phyloP scores from a whole-genome alignment of 2,797 vertebrate species.

The Acestrorhynchus altus region DNA sequence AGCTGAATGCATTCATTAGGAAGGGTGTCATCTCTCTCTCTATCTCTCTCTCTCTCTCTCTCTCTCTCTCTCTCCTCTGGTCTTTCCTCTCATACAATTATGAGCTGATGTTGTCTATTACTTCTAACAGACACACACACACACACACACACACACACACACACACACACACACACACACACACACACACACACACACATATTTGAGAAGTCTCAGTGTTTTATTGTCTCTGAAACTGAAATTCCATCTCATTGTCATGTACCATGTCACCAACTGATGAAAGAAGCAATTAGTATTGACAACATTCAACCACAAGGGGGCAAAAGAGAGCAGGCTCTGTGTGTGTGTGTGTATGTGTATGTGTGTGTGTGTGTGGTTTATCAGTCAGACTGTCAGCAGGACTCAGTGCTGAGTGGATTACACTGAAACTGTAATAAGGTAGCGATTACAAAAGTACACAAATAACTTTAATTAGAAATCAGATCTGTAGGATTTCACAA shows the following conservation, averaged over 20 bases:
- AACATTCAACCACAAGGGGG: constrained; percentile 49
- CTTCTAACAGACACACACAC: too few relatives aligned
- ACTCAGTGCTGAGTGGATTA: not conserved
- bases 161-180: too few relatives aligned
- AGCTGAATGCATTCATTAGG: too few relatives aligned
- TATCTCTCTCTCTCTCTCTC: not conserved
- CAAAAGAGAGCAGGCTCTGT: constrained; percentile 23
- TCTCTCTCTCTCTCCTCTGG: not conserved
- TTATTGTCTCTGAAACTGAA: too few relatives aligned
- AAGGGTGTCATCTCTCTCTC: not conserved
- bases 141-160: too few relatives aligned
- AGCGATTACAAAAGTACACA: not conserved
- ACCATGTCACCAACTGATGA: not conserved
- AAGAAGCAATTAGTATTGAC: not conserved
- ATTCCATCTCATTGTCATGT: not conserved
- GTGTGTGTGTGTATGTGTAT: too few relatives aligned
- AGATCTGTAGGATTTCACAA: not conserved
- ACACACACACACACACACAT: too few relatives aligned
- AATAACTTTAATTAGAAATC: not conserved
- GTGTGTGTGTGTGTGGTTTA: not conserved
- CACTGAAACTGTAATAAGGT: not conserved
- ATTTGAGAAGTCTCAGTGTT: too few relatives aligned
- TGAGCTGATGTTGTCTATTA: too few relatives aligned
- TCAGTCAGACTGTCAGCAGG: not conserved
- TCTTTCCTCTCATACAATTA: not conserved